phyloP scores from a whole-genome alignment of 1,140 invertebrate species.

The Cardiocondyla obscurior region DNA sequence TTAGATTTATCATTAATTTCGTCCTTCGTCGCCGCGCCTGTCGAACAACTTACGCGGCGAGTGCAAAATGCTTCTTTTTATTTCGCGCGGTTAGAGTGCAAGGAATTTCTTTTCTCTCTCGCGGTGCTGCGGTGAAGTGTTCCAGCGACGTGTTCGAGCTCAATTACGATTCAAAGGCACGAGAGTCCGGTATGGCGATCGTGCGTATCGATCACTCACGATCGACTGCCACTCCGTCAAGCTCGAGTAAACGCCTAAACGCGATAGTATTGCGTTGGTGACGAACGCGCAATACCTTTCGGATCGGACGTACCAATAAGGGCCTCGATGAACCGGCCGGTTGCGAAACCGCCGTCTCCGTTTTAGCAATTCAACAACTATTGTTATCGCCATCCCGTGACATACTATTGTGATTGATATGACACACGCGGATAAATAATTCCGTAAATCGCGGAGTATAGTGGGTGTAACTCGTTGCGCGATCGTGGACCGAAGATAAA shows the following conservation, averaged over 20 bases:
- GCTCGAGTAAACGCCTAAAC: slow-evolving; percentile 32
- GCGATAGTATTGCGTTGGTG: slow-evolving; percentile 59
- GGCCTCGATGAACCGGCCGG: slow-evolving; percentile 75
- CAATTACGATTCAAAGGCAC: background rate
- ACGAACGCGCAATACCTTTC: slow-evolving; percentile 60
- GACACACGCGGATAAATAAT: slow-evolving; percentile 36
- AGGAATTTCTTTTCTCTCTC: background rate
- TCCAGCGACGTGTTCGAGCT: slow-evolving; percentile 6
- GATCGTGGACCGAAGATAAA: background rate
- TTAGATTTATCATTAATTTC: background rate
- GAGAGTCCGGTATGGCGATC: slow-evolving; percentile 2
- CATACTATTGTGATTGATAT: slow-evolving; percentile 61
- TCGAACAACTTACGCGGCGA: slow-evolving; percentile 1
- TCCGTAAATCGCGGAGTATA: background rate
- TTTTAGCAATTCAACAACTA: slow-evolving; percentile 53
- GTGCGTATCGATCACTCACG: slow-evolving; percentile 29
- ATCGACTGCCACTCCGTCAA: slow-evolving; percentile 6
- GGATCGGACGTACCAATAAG: slow-evolving; percentile 48
- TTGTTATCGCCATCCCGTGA: slow-evolving; percentile 54
- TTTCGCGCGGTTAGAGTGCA: background rate
- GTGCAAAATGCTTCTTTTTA: background rate
- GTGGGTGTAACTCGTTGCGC: slow-evolving; percentile 23
- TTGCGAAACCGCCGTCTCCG: slow-evolving; percentile 38
- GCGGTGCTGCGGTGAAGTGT: background rate
- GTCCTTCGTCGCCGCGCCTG: background rate